Base-by-base conservation (phyloP, 2,113 vertebrate species). In the Neotoma lepida region DNA sequence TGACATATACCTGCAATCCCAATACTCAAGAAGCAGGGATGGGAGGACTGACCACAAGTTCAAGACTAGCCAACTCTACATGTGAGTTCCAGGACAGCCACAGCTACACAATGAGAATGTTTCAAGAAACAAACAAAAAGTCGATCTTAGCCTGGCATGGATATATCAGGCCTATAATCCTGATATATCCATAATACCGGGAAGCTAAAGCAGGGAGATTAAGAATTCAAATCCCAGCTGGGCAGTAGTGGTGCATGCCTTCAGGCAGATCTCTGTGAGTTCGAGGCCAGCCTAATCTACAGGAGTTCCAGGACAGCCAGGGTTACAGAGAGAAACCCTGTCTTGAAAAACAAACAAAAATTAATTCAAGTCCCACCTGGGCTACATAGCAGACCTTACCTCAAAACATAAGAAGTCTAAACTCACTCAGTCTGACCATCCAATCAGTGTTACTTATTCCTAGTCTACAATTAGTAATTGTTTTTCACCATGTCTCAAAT, bases 401-500 rank as follows among this genome's bases (percentile, higher is more conserved):
- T 63, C 46, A 63, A 30, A 84, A 44, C 3, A 14, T 44, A 84
- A 17, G 63, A 44, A 63, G 22, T 82, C 24, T 61, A 12, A 54
- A 82, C 5, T 81, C n/a, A 82, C 20, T 95, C 39, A n/a, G 5
- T 56, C 33, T 78, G 64, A 88, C 9, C 68, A 84, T 44, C n/a
- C 61, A 33, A 22, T 86, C 68, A 30, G 86, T 90, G 54, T 26
- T 88, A 84, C 33, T 82, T 82, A 39, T 90, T 33, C 22, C 35
- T 68, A 49, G 2, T 46, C n/a, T 76, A 61, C 9, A 70, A 35
- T 44, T 49, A 88, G 54, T 93, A 22, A 18, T 56, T 56, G 82
- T 33, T 91, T 96, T 61, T 81, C 12, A 88, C 33, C 64, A 96
- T 20, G 14, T 86, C 28, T 49, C 77, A 94, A 61, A 86, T 81